A percentile compares a stretch with the other conserved stretches of the same genome.
Conservation (phyloP, 2,797 vertebrate species). For the Fundulus diaphanus region DNA sequence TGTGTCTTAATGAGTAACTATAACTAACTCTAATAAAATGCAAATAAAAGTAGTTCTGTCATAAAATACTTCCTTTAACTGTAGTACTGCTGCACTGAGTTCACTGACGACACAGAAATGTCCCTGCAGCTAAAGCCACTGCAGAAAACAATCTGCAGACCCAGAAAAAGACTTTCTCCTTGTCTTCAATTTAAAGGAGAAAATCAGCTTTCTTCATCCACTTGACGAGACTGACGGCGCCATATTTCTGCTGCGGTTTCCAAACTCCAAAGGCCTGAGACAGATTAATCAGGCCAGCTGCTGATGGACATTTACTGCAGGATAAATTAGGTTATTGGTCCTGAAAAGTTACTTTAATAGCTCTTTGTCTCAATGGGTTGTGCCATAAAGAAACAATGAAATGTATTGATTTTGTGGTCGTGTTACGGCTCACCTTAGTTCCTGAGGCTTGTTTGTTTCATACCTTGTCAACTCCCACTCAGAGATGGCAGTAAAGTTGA, state of each 20-base stretch:
- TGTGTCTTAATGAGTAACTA: too few relatives aligned
- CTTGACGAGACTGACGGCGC: background rate
- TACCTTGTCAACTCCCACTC: constrained; percentile 13
- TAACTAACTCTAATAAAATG: too few relatives aligned
- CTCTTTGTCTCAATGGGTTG: constrained; percentile 26
- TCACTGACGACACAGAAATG: too few relatives aligned
- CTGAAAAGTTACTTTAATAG: constrained; percentile 38
- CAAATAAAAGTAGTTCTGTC: too few relatives aligned
- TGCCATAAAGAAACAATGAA: constrained; percentile 18
- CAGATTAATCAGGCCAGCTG: background rate
- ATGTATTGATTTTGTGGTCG: constrained; percentile 56
- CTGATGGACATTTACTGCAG: constrained; percentile 36
- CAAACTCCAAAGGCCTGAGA: constrained; percentile 22
- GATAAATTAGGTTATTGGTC: constrained; percentile 33
- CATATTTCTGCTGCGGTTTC: constrained; percentile 15
- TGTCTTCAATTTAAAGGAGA: constrained; percentile 2
- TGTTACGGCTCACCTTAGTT: constrained; percentile 55
- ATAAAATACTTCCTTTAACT: too few relatives aligned
- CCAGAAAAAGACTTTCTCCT: constrained; percentile 16
- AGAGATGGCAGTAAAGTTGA: constrained; percentile 44
- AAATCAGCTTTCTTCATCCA: background rate
- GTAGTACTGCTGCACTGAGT: too few relatives aligned
- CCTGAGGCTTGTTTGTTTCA: constrained; percentile 54
- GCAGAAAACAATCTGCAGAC: constrained; percentile 8
- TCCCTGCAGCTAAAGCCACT: too few relatives aligned